Percentiles rank a stretch among this genome's conserved stretches.
These are phyloP conservation scores for Trogon melanurus DNA, from an alignment of 2,113 vertebrate genomes.

Conservation along the genomic window DNA sequence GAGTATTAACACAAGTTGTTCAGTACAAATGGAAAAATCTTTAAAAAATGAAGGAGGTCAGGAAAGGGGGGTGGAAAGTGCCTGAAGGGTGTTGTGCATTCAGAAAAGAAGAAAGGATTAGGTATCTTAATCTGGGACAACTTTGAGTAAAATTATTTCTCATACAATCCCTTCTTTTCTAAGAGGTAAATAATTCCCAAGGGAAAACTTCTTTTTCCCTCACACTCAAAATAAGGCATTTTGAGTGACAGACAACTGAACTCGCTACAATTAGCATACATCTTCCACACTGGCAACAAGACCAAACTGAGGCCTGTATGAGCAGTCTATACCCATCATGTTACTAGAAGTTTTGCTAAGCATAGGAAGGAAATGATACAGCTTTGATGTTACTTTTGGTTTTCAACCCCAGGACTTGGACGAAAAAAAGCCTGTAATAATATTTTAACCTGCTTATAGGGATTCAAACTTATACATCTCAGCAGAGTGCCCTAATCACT, in stretches of 20 bases:
- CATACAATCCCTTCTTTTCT: not conserved
- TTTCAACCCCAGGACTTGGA: not conserved
- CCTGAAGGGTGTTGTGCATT: not conserved
- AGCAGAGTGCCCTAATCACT: conserved; percentile 7
- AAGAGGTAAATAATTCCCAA: not conserved
- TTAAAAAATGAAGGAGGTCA: not conserved
- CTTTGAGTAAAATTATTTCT: not conserved
- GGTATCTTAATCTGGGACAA: not conserved
- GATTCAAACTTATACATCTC: not conserved
- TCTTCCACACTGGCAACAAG: not conserved
- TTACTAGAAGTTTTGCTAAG: conserved; percentile 18
- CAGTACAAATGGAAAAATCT: conserved; percentile 8
- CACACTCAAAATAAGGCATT: not conserved
- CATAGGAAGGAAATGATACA: conserved; percentile 24
- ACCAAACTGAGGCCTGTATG: not conserved
- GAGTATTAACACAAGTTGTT: not conserved
- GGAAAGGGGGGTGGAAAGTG: not conserved
- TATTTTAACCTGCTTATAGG: conserved; percentile 48
- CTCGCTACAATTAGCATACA: not conserved
- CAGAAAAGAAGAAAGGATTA: not conserved
- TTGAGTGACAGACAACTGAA: not conserved
- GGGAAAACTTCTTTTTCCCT: not conserved
- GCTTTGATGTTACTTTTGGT: conserved; percentile 50
- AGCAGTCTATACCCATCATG: not conserved
- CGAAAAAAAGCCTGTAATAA: conserved; percentile 39